Conservation (phyloP, 2,797 vertebrate species). For the Sebastes flavidus region DNA sequence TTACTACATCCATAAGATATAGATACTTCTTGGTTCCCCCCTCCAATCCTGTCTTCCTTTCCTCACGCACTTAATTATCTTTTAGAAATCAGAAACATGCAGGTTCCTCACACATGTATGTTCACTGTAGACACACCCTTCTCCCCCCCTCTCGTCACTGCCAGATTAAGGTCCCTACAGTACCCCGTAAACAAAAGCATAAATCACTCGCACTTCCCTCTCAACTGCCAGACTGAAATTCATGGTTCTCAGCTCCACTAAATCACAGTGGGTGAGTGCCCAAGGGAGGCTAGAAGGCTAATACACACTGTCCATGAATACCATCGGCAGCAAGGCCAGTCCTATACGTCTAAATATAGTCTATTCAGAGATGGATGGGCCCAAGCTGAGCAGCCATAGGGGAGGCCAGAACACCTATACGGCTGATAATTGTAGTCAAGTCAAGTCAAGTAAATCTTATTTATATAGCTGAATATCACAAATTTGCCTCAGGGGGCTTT, state of each 20-base stretch:
- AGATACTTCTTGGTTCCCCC: background rate
- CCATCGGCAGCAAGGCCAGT: slow-evolving; percentile 42
- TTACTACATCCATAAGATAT: no score
- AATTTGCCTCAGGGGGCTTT: background rate
- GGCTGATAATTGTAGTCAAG: slow-evolving; percentile 10
- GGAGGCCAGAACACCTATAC: background rate
- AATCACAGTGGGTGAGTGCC: slow-evolving; percentile 62
- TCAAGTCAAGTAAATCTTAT: background rate
- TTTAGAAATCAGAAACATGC: background rate
- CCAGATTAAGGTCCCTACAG: slow-evolving; percentile 50
- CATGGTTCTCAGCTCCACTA: slow-evolving; percentile 54
- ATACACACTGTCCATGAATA: slow-evolving; percentile 64
- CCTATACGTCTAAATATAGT: slow-evolving; percentile 53
- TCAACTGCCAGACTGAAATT: slow-evolving; percentile 65
- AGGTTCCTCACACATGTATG: background rate
- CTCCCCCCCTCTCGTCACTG: slow-evolving; percentile 32
- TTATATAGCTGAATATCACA: background rate
- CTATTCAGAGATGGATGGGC: slow-evolving; percentile 50
- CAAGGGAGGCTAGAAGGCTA: slow-evolving; percentile 47
- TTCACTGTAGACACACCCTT: slow-evolving; percentile 9
- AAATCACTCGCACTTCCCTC: slow-evolving; percentile 54
- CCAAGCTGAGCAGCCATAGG: background rate
- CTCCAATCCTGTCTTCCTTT: background rate
- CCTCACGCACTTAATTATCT: background rate
- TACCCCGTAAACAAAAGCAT: slow-evolving; percentile 66